These are phyloP conservation scores for Chloropsis cyanopogon DNA, from an alignment of 2,113 vertebrate species.

Conservation along the genomic window DNA sequence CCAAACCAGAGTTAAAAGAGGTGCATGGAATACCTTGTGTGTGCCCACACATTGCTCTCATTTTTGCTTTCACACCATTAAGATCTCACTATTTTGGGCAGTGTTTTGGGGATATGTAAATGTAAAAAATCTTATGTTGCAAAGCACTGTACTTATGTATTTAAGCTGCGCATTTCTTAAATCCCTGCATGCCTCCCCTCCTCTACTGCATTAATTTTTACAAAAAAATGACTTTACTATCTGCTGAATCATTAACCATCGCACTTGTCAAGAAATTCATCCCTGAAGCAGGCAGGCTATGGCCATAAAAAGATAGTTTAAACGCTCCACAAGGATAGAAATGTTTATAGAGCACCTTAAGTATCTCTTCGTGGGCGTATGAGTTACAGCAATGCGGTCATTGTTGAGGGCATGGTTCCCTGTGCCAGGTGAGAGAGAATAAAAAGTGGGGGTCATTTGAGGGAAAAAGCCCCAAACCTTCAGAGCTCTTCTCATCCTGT, in stretches of 20 bases:
- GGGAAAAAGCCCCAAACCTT: background rate
- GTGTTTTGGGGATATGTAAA: background rate
- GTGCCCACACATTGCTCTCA: background rate
- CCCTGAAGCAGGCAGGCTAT: background rate
- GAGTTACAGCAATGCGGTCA: background rate
- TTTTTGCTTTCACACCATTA: background rate
- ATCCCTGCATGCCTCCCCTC: background rate
- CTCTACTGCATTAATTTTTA: conserved; percentile 19
- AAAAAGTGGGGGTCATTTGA: background rate
- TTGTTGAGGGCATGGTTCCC: background rate
- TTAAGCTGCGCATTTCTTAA: background rate
- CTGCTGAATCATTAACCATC: conserved; percentile 55
- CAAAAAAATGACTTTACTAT: background rate
- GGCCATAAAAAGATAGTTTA: conserved; percentile 35
- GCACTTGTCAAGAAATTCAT: conserved; percentile 9
- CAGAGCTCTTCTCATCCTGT: background rate
- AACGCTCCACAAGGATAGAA: background rate
- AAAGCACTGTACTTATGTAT: background rate
- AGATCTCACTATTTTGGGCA: background rate
- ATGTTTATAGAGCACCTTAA: conserved; percentile 10
- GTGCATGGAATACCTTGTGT: background rate
- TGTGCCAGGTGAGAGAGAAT: background rate
- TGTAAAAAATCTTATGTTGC: background rate
- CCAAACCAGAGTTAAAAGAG: background rate
- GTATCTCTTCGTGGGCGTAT: background rate